Conservation (phyloP, 2,888 invertebrate genomes). For the Polydesmus complanatus region DNA sequence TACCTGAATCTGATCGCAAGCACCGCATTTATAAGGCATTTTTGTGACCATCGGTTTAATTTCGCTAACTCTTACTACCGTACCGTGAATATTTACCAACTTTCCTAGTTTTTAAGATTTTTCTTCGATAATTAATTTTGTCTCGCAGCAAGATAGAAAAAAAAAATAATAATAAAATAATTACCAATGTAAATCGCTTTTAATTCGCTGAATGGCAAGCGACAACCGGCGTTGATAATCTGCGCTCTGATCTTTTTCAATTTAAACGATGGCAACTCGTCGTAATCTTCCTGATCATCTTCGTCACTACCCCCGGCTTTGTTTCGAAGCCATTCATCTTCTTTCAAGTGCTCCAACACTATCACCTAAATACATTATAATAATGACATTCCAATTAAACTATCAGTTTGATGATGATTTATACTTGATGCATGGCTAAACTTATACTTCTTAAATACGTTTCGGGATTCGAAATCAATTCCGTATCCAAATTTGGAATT, state of each 20-base stretch:
- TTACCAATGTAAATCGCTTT: constrained; percentile 59
- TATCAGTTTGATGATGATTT: too few species aligned
- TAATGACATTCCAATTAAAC: too few species aligned
- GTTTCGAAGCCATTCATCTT: constrained; percentile 17
- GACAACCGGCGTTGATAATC: constrained; percentile 48
- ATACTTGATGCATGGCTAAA: constrained; percentile 62
- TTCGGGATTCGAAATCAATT: constrained; percentile 52
- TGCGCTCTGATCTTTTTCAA: constrained; percentile 40
- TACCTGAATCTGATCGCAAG: constrained; percentile 51
- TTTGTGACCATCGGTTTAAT: constrained; percentile 56
- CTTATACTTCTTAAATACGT: constrained; percentile 54
- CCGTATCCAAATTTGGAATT: constrained; percentile 51
- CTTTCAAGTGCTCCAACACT: constrained; percentile 19
- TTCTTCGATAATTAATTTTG: neutral
- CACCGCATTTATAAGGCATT: constrained; percentile 61
- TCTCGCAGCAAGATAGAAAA: too few species aligned
- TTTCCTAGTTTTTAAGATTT: constrained; percentile 39
- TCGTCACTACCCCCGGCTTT: neutral
- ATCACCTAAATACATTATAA: neutral
- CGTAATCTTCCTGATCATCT: neutral
- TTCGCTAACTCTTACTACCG: constrained; percentile 65
- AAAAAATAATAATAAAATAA: constrained; percentile 19
- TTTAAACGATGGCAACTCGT: neutral
- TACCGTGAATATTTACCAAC: constrained; percentile 66
- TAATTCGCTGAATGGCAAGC: constrained; percentile 51